Evolutionary conservation across 1,140 invertebrate genomes (phyloP).

Genomic region (silkworm (Bombyx mori)): ASM3026992v2 NC_085129.1:5137501-5138000

Average conservation of each 20-base stretch:
- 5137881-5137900: too few species aligned
- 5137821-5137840: slow-evolving; percentile 48
- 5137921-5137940: too few species aligned
- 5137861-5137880: not conserved
- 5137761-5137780: slow-evolving; percentile 41
- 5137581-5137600: not conserved
- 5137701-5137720: slow-evolving; percentile 20
- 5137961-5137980: too few species aligned
- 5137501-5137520: too few species aligned
- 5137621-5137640: slow-evolving; percentile 1
- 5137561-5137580: not conserved
- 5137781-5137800: slow-evolving; percentile 52
- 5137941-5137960: too few species aligned
- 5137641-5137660: slow-evolving; percentile 14
- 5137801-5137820: slow-evolving; percentile 61
- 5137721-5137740: slow-evolving; percentile 14
- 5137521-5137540: not conserved
- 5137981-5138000: too few species aligned
- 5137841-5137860: slow-evolving; percentile 28
- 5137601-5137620: not conserved
- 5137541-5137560: not conserved
- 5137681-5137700: slow-evolving; percentile 30
- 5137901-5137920: too few species aligned
- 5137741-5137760: slow-evolving; percentile 15
- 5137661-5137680: slow-evolving; percentile 17